Conservation (phyloP, 2,797 vertebrate species). For the Botia almorhae region DNA sequence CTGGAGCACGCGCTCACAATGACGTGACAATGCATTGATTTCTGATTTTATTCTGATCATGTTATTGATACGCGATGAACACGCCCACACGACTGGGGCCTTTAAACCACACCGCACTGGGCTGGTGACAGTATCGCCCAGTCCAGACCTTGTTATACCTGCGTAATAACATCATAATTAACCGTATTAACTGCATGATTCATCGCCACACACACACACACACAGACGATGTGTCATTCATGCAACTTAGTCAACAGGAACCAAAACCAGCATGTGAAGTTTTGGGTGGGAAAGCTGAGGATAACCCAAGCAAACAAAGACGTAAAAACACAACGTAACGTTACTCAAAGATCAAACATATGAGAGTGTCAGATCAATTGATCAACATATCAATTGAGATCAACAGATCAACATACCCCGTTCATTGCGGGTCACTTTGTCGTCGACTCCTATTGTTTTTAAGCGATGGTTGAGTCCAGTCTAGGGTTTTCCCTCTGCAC, state of each 20-base stretch:
- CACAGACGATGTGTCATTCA: conserved; percentile 9
- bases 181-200: background rate
- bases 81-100: conserved; percentile 57
- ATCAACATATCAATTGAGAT: too few species aligned
- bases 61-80: conserved; percentile 30
- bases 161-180: background rate
- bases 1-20: too few species aligned
- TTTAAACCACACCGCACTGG: conserved; percentile 25
- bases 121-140: background rate
- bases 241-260: conserved; percentile 10
- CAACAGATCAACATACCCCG: conserved; percentile 81
- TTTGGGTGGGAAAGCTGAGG: conserved; percentile 1
- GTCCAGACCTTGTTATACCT: background rate
- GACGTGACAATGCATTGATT: too few species aligned
- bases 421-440: conserved; percentile 84
- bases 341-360: background rate
- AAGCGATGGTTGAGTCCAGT: conserved; percentile 55
- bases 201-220: background rate
- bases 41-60: background rate
- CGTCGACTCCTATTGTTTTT: conserved; percentile 73
- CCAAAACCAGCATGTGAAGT: background rate
- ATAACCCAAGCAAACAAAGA: background rate
- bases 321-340: background rate
- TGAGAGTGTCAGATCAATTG: background rate
- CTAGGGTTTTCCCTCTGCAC: conserved; percentile 65